Conservation (phyloP, 2,888 invertebrate genomes). For the Yponomeuta cagnagella region DNA sequence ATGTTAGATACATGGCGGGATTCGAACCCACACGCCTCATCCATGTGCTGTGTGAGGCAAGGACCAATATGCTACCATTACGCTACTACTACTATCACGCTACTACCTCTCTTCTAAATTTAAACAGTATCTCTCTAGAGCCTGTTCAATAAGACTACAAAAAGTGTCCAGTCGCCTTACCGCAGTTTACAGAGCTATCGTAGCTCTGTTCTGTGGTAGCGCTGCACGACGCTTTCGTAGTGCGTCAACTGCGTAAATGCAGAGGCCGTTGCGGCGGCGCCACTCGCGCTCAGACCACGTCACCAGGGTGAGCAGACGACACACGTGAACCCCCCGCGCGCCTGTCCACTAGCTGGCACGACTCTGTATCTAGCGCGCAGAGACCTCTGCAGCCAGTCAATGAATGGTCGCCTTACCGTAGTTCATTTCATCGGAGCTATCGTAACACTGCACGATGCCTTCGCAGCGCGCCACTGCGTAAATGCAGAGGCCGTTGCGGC, state of each 20-base stretch:
- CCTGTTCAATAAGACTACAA: too few relatives aligned
- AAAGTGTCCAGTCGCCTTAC: slow-evolving; percentile 52
- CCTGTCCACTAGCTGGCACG: slow-evolving; percentile 77
- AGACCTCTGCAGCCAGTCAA: slow-evolving; percentile 78
- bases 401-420: slow-evolving; percentile 73
- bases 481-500: slow-evolving; percentile 83
- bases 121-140: too few relatives aligned
- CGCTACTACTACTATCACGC: too few relatives aligned
- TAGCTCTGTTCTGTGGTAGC: slow-evolving; percentile 50
- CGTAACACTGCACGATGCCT: slow-evolving; percentile 83
- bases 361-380: slow-evolving; percentile 78
- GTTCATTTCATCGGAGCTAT: slow-evolving; percentile 83
- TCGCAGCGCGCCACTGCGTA: slow-evolving; percentile 79
- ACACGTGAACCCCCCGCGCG: slow-evolving; percentile 64
- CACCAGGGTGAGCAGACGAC: slow-evolving; percentile 74
- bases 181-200: slow-evolving; percentile 82
- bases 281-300: too few relatives aligned
- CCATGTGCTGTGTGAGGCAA: too few relatives aligned
- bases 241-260: too few relatives aligned
- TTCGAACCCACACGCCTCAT: too few relatives aligned
- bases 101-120: too few relatives aligned
- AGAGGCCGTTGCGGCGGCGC: too few relatives aligned
- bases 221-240: slow-evolving; percentile 84
- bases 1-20: too few relatives aligned
- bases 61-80: too few relatives aligned